These are phyloP conservation scores for Steatornis caripensis DNA, from an alignment of 2,113 vertebrate genomes.

Conservation along the genomic window DNA sequence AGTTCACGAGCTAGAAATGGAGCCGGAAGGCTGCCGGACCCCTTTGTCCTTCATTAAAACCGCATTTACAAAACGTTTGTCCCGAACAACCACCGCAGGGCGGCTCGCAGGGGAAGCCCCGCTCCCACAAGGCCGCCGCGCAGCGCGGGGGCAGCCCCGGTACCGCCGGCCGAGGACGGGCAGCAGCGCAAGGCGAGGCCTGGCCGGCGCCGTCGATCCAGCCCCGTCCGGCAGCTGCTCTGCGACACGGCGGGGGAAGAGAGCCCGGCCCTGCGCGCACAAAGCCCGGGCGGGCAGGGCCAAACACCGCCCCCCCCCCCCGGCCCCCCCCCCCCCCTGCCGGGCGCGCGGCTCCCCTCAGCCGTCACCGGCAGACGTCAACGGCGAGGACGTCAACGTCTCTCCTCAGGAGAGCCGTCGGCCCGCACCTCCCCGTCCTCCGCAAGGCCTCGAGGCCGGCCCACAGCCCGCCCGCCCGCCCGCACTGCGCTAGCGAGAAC, in stretches of 20 bases:
- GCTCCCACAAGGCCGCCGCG: too few species aligned
- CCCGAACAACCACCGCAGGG: too few species aligned
- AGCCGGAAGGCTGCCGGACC: not conserved
- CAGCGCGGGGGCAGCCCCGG: not conserved
- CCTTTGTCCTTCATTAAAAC: not conserved
- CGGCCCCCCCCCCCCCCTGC: too few species aligned
- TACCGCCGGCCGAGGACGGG: not conserved
- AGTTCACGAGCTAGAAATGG: fast-evolving
- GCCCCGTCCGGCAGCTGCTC: not conserved
- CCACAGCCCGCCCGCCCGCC: too few species aligned
- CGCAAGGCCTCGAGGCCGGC: too few species aligned
- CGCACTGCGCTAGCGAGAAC: too few species aligned
- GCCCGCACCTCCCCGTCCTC: too few species aligned
- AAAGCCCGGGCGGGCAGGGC: fast-evolving
- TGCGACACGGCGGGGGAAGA: fast-evolving
- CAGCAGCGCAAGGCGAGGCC: not conserved
- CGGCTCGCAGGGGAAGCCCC: too few species aligned
- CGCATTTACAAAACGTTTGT: fast-evolving
- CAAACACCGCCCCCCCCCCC: fast-evolving
- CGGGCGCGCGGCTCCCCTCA: too few species aligned
- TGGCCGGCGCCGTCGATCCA: not conserved
- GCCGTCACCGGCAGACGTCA: too few species aligned
- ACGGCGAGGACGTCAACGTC: too few species aligned
- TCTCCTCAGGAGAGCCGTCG: too few species aligned
- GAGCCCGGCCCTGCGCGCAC: not conserved